phyloP scores from a whole-genome alignment of 2,797 vertebrate genomes.

The Malurus splendens region DNA sequence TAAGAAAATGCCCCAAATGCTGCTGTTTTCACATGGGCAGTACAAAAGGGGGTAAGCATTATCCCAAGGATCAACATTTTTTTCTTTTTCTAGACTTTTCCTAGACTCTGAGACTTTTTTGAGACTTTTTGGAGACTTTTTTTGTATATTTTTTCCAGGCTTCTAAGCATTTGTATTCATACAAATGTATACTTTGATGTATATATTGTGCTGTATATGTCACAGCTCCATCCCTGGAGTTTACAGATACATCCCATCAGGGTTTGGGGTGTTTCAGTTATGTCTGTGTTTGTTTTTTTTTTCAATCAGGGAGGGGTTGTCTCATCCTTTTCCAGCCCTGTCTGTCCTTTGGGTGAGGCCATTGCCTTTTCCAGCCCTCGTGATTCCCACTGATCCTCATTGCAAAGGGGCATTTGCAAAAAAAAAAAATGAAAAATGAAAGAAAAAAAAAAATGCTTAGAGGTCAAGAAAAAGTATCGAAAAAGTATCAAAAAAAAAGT shows the following conservation, averaged over 20 bases:
- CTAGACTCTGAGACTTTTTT: not conserved
- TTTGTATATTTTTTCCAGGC: not conserved
- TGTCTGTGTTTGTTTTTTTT: not conserved
- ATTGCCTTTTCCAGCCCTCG: not conserved
- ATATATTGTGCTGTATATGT: fast-evolving
- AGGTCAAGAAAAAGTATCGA: no score
- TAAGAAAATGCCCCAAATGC: not conserved
- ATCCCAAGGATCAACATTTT: not conserved
- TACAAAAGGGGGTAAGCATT: not conserved
- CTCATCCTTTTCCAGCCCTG: not conserved
- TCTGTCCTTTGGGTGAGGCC: not conserved
- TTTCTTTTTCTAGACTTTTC: not conserved
- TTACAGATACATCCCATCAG: not conserved
- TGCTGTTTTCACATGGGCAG: fast-evolving
- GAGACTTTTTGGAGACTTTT: not conserved
- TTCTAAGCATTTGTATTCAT: not conserved
- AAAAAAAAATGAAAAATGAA: no score
- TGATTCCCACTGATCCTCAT: not conserved
- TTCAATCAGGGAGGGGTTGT: not conserved
- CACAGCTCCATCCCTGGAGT: not conserved
- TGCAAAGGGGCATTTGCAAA: not conserved
- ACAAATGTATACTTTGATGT: not conserved
- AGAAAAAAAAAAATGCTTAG: no score
- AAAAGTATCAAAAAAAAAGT: no score
- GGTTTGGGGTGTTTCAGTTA: fast-evolving